Evolutionary conservation across 2,113 vertebrate genomes (phyloP), one percentile per base, ranked within the genome.

Genomic region (Scomber colias): DNA sequence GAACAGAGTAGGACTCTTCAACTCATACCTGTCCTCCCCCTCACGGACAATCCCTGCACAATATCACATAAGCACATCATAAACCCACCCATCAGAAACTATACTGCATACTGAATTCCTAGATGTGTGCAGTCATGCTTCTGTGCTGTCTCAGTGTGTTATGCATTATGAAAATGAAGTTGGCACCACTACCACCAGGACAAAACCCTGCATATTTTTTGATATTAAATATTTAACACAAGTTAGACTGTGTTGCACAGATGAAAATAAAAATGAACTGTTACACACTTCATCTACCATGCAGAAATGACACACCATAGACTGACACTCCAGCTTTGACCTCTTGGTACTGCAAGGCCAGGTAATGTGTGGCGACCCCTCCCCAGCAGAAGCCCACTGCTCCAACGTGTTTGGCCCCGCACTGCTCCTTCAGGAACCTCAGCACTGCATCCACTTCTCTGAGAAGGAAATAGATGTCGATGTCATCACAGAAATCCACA

Each of bases 361-460:
- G n/a, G 46, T 97, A 92, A 86, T 90, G 89, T 45, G 90, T 93
- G 13, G 92, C 95, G 14, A 86, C 9, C 17, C 95, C 96, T 35
- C 95, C 92, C 95, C 96, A 97, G 87, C 96, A 97, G 89, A 97
- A 97, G 19, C 91, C 94, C 75, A 95, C 75, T 0, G 89, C 67
- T 5, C 87, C 95, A 0, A 96, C 84, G 27, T 77, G 93, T 75
- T 91, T 94, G 56, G 77, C 89, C 1, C 90, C 84, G 50, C 93
- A 93, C 40, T 95, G 87, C 19, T 94, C 82, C 77, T 93, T 96
- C 77, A 97, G 90, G 64, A 92, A 95, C 77, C 72, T 93, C 77
- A 97, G 44, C 35, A 94, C 90, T 2, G 72, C 94, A 35, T 95
- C 93, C 0, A 93, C 77, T 89, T 96, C 96, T 81, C 96, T 97